phyloP scores from a whole-genome alignment of 2,113 vertebrate genomes.

The Gracilinanus agilis region DNA sequence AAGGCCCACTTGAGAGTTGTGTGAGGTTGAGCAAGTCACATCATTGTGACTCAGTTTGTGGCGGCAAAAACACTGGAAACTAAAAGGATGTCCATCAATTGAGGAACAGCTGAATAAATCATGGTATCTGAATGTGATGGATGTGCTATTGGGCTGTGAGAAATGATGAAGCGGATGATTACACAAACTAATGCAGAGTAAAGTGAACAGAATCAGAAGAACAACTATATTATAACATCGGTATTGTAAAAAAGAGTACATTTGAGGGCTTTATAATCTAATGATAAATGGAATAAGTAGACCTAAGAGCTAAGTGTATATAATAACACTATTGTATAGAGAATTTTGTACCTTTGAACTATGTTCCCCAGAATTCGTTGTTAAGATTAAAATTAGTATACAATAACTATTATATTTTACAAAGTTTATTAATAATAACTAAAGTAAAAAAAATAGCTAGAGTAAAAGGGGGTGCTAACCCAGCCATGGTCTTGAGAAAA shows the following conservation, averaged over 20 bases:
- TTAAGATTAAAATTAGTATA: too few species aligned
- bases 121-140: background rate
- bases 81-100: background rate
- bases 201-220: background rate
- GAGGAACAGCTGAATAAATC: background rate
- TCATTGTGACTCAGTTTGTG: background rate
- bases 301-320: background rate
- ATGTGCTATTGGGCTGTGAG: background rate
- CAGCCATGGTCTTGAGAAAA: too few species aligned
- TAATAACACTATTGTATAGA: background rate
- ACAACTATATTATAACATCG: background rate
- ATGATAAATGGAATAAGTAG: background rate
- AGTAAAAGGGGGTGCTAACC: too few species aligned
- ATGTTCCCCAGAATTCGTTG: too few species aligned
- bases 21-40: background rate
- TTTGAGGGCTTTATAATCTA: background rate
- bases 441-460: too few species aligned
- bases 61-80: background rate
- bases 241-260: background rate
- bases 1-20: background rate
- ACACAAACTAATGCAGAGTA: background rate
- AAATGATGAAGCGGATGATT: background rate
- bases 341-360: too few species aligned
- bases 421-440: too few species aligned
- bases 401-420: too few species aligned